Base-by-base conservation (phyloP, 2,113 vertebrate genomes). In the Geococcyx californianus region DNA sequence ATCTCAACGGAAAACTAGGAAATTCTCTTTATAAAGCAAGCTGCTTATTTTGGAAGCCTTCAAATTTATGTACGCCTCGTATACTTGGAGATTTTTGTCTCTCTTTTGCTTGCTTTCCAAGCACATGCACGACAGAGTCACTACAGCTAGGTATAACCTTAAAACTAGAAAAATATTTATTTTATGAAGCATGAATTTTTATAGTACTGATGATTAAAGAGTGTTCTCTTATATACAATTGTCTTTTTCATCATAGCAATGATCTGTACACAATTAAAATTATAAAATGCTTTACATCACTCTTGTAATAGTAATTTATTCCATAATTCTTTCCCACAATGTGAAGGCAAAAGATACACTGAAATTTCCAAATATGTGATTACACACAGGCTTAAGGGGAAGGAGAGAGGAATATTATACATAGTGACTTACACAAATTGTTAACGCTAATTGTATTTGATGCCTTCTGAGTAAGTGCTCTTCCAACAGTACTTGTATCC, bases 191-290 rank as follows among this genome's bases (percentile, higher is more conserved):
- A 85, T 91, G 36, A 66, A 13, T 79, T 96, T 86, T 92, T 92
- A 82, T 84, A 84, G 36, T 67, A 81, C 55, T 91, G 93, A 90
- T n/a, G 40, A 91, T 69, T 76, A 93, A 91, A 78, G 96, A 44
- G 34, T 75, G 66, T 49, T 89, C 67, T 92, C n/a, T 69, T 52
- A 75, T 38, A 75, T 62, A 82, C 33, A 78, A 94, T 92, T 94
- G 24, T 77, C 74, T 96, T 44, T 96, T 96, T 89, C 69, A 80
- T 80, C 44, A 89, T 52, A 87, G 60, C 40, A 84, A 89, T 90
- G 29, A 73, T 62, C 84, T 96, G 87, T 93, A 86, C 47, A 55
- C 55, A 87, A 62, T 89, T 86, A 94, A 94, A 96, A 95, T 84
- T 93, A 73, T 40, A 89, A 92, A 95, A 59, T 80, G 66, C 38